phyloP scores from a whole-genome alignment of 2,797 vertebrate species.

The Onychomys torridus region DNA sequence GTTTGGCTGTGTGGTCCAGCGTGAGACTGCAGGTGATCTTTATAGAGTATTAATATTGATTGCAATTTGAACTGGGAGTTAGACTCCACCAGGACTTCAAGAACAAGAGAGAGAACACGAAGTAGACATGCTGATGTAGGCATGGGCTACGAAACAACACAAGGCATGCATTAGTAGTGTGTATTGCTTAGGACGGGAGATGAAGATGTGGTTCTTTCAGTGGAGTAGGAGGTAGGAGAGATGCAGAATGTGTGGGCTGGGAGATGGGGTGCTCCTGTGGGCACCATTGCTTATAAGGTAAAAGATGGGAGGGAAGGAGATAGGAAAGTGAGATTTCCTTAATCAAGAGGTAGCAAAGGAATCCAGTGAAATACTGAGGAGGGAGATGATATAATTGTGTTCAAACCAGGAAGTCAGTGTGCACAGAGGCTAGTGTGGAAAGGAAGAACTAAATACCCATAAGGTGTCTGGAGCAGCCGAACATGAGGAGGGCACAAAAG shows the following conservation, averaged over 20 bases:
- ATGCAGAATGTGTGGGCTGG: accelerated
- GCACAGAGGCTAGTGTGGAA: not conserved
- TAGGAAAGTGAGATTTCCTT: not conserved
- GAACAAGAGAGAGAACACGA: no score
- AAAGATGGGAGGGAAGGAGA: not conserved
- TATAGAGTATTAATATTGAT: not conserved
- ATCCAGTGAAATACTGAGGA: not conserved
- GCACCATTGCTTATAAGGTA: no score
- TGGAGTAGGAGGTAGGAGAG: not conserved
- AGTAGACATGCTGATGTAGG: not conserved
- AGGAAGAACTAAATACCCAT: not conserved
- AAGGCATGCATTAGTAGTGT: accelerated
- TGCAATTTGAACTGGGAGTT: not conserved
- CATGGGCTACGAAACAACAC: not conserved
- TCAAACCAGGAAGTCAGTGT: not conserved
- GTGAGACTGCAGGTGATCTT: not conserved
- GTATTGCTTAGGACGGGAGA: not conserved
- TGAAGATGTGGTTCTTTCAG: not conserved
- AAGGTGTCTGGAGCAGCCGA: not conserved
- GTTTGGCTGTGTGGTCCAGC: not conserved
- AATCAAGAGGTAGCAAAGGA: not conserved
- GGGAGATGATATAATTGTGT: not conserved
- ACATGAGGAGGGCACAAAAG: not conserved
- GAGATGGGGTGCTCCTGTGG: not conserved
- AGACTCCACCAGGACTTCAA: not conserved